Base-by-base conservation (phyloP, 2,888 invertebrate species). In the Sphaerophoria taeniata region DNA sequence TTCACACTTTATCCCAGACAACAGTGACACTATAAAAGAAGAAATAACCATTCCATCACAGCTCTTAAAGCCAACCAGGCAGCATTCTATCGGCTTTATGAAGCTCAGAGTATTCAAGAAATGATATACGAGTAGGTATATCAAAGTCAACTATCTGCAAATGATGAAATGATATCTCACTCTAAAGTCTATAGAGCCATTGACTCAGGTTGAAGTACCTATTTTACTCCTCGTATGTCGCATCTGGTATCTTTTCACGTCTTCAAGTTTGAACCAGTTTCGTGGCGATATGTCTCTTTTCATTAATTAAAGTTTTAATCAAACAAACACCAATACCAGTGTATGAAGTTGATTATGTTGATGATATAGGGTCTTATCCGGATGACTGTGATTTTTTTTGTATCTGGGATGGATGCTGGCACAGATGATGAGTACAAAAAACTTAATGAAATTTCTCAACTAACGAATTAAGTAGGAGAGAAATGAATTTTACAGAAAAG, bases 281-380 rank as follows among this genome's bases (percentile, higher is more conserved):
- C 56, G 53, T 74, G 9, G 5, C 5, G 34, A 43, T 6, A 67
- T 77, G 51, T 65, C 45, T 74, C 47, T 45, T 45, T 80, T 84
- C 80, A 76, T 80, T 84, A 84, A 84, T 84, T 84, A 84, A 84
- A 80, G 71, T 84, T 84, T 80, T 80, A 84, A 80, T 84, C 84
- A 80, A 84, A 84, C 84, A 79, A 83, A 75, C 61, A 67, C 24
- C 67, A 7, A 45, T 9, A 3, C 11, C 4, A 53, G 9, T 56
- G 63, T 78, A 70, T 74, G 65, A 78, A 51, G 61, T 56, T 49
- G 63, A 45, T 43, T n/a, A 51, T 14, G 56, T 36, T 43, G 60
- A 34, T 56, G 67, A 49, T 33, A 58, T 67, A 58, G 45, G n/a
- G 53, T 51, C n/a, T 2, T 24, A 24, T 58, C 39, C 12, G 16